Base-by-base conservation (phyloP, 2,113 vertebrate species). In the Megalops atlanticus region DNA sequence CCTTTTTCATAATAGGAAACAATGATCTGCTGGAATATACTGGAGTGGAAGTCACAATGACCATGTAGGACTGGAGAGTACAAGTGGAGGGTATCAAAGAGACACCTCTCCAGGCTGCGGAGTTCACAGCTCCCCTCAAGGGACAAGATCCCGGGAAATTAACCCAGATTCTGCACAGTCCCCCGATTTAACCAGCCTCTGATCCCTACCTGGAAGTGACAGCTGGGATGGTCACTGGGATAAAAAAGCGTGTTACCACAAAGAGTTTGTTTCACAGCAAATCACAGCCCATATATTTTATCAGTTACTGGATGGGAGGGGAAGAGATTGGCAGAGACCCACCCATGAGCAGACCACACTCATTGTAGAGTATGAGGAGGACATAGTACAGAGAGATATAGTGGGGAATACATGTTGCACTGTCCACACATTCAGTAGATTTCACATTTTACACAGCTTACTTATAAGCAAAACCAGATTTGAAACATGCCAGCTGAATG, bases 121-220 rank as follows among this genome's bases (percentile, higher is more conserved):
- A 54, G 21, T 38, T 40, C 68, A n/a, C 43, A 24, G 24, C 43
- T 52, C 45, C 11, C 69, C 89, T 82, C 12, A 5, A 84, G 87
- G 91, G 90, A 91, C 88, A 83, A 83, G 86, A 80, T 85, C 78
- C 54, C 0, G 81, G 35, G 87, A 87, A 83, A 89, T 89, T 92
- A 92, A 92, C 91, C 92, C 88, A 92, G 85, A 92, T 92, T 80
- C 74, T 83, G 2, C 81, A 43, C 41, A 88, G 90, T 90, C 89
- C 84, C 64, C 24, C 43, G 84, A 84, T 77, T 76, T 82, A 85
- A 74, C 89, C 84, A 84, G 76, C 47, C 74, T 39, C 73, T 85
- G 77, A 85, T 80, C 27, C 45, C 80, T 84, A 92, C 88, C 91
- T 91, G 90, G 81, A 90, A 89, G 87, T 90, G 90, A 92, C 89